phyloP scores from a whole-genome alignment of 2,113 vertebrate species.

The Thomomys bottae region DNA sequence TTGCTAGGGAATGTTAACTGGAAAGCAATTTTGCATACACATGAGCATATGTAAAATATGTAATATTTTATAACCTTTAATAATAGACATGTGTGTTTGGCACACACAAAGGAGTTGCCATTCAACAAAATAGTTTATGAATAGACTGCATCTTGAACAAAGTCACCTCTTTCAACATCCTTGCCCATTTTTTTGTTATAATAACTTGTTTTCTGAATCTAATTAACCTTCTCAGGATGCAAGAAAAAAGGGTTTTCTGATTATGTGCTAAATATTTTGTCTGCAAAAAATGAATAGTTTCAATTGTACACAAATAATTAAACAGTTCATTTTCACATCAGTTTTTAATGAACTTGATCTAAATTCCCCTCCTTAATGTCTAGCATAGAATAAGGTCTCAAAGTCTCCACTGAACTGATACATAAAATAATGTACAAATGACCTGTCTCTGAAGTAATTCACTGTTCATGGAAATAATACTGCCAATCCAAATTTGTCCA shows the following conservation, averaged over 20 bases:
- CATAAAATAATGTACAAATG: background rate
- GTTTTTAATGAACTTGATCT: constrained; percentile 37
- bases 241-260: constrained; percentile 46
- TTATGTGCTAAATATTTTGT: constrained; percentile 19
- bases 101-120: too few relatives aligned
- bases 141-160: too few relatives aligned
- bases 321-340: constrained; percentile 53
- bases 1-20: background rate
- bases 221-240: background rate
- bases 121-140: too few relatives aligned
- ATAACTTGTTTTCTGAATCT: background rate
- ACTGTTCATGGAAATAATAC: background rate
- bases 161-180: too few relatives aligned
- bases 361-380: constrained; percentile 17
- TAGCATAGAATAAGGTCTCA: background rate
- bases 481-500: background rate
- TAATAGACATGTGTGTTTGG: background rate
- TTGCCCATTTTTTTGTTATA: background rate
- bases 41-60: too few relatives aligned
- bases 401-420: background rate
- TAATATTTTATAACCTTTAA: too few relatives aligned
- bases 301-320: constrained; percentile 50
- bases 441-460: constrained; percentile 1
- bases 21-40: background rate
- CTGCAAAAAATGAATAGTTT: constrained; percentile 1